These are phyloP conservation scores for Hoplodrina blanda DNA, from an alignment of 2,888 invertebrate species.

Conservation along the genomic window DNA sequence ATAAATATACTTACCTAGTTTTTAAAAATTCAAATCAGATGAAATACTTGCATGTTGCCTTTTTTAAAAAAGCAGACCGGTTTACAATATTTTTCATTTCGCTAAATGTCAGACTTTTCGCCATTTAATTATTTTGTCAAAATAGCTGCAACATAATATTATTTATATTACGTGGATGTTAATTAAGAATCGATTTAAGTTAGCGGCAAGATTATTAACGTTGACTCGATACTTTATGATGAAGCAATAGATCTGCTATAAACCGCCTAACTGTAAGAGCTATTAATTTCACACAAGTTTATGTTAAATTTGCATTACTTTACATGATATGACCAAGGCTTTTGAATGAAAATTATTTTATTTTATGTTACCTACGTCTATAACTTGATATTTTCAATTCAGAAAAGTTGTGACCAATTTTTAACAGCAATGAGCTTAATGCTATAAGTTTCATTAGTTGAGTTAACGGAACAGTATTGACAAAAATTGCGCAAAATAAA, in stretches of 20 bases:
- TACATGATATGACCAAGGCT: slow-evolving; percentile 2
- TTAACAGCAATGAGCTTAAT: not conserved
- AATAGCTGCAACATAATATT: not conserved
- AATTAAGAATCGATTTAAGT: slow-evolving; percentile 34
- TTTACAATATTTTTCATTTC: not conserved
- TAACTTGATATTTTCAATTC: not conserved
- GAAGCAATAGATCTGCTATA: slow-evolving; percentile 48
- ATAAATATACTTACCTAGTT: no score
- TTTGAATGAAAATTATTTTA: not conserved
- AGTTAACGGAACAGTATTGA: not conserved
- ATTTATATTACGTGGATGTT: slow-evolving; percentile 17
- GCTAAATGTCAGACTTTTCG: not conserved
- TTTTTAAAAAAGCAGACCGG: not conserved
- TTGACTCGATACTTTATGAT: slow-evolving; percentile 46
- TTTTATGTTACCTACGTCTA: not conserved
- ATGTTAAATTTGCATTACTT: slow-evolving; percentile 27
- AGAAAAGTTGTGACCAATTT: not conserved
- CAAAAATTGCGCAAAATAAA: not conserved
- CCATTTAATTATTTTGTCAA: not conserved
- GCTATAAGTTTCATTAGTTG: not conserved
- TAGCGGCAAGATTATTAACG: slow-evolving; percentile 38
- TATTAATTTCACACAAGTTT: slow-evolving; percentile 38
- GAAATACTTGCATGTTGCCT: no score
- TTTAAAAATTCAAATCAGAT: no score
- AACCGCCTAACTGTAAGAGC: slow-evolving; percentile 47